Base-by-base conservation (phyloP, 2,888 invertebrate species). In the Latheticus oryzae region DNA sequence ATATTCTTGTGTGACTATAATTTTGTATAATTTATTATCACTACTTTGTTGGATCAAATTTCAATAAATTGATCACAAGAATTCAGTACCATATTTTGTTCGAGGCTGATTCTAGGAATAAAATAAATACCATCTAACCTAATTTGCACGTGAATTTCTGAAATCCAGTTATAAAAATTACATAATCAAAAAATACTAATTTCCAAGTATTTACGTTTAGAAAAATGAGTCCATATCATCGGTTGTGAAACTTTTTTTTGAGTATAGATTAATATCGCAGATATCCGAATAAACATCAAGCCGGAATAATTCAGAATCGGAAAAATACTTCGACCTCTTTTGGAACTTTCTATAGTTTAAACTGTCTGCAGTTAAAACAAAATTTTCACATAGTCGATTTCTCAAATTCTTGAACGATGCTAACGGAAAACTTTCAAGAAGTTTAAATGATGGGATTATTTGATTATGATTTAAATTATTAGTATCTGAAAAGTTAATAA, bases 301-400 rank as follows among this genome's bases (percentile, higher is more conserved):
- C 21, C 21, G 5, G 3, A 3, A n/a, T 37, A 69, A 47, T 38
- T 68, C 65, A 1, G 70, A 66, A 54, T 70, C 70, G 13, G 70
- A 70, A 35, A 64, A 67, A 57, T 60, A 66, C 43, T 63, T 63
- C 0, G 52, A 4, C n/a, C 16, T 28, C 7, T n/a, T 42, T 1
- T 4, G 2, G 15, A n/a, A 26, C 5, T 11, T 26, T 8, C 43
- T 2, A 15, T 7, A 21, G 11, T 28, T 15, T 7, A 43, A 7
- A 4, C 16, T n/a, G 2, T 24, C n/a, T 4, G 24, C 13, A 9
- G 2, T 28, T 3, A 16, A 30, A 5, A 16, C 2, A 5, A 45
- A 16, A 24, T 15, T 42, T 2, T 24, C 24, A 21, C 26, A 42
- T 2, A 38, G 7, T 9, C 21, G 23, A 12, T 38, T 38, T 9